Base-by-base conservation (phyloP, 1,140 invertebrate species). In the Formica selysi region DNA sequence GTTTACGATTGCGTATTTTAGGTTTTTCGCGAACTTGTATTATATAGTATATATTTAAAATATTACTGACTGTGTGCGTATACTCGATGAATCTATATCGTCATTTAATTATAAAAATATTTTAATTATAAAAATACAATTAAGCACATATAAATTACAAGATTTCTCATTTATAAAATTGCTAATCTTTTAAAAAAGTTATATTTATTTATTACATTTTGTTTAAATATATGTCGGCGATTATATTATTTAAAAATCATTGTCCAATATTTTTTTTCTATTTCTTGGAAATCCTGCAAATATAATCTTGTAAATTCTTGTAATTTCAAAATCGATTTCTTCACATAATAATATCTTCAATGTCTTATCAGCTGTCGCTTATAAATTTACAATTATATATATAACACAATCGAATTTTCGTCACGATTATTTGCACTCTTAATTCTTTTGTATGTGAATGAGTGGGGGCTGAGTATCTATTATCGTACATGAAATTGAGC, bases 401-500 rank as follows among this genome's bases (percentile, higher is more conserved):
- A 11, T 38, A 26, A 10, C n/a, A 36, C n/a, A 68, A 68, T 80
- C 22, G 13, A 8, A 16, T 32, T 3, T 44, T 71, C 29, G 16
- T 62, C 29, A 22, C 62, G n/a, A 64, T 81, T 51, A 51, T 51
- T 73, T 68, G 62, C 73, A 79, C 22, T 54, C 51, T 90, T 85
- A 73, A 91, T 68, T 76, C 59, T 87, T 91, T 91, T 86, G 61
- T 87, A 68, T 26, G 74, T 80, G 32, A 70, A n/a, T 10, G 86
- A 85, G 88, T 87, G 89, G 91, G 85, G 91, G 87, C 85, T 91
- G 65, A 48, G 78, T 67, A 88, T 88, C 92, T 92, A 92, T 92
- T 92, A 92, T 92, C 65, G 91, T 92, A 86, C 87, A 89, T 91
- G 86, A 86, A 91, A 91, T 88, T 89, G 62, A 88, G 90, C 83